phyloP scores from a whole-genome alignment of 92 coral and sea anemone species.

The Porites cylindrica region DNA sequence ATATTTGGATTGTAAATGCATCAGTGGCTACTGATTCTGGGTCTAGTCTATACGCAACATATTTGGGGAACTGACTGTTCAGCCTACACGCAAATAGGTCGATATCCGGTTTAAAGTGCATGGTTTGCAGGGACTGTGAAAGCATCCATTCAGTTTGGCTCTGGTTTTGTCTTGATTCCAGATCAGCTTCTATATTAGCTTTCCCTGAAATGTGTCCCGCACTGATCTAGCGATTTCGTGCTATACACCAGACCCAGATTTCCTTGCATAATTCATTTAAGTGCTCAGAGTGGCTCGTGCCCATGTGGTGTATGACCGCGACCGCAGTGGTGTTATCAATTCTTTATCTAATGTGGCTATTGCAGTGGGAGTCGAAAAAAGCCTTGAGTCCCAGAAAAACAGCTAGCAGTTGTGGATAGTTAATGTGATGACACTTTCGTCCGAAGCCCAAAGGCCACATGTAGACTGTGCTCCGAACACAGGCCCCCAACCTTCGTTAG shows the following conservation, averaged over 20 bases:
- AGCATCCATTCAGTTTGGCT: not conserved
- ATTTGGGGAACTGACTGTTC: constrained; percentile 1
- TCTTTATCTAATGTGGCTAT: too few species aligned
- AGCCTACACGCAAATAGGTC: constrained; percentile 22
- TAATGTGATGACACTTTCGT: too few species aligned
- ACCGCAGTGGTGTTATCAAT: constrained; percentile 60
- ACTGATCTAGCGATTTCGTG: constrained; percentile 41
- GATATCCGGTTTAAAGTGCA: not conserved
- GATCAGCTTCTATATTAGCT: constrained; percentile 34
- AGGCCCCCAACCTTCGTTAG: constrained; percentile 44
- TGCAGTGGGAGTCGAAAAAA: not conserved
- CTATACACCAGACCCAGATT: constrained; percentile 68
- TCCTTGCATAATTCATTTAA: constrained; percentile 31
- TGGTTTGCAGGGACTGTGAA: constrained; percentile 8
- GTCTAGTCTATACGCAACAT: constrained; percentile 62
- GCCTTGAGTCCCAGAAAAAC: constrained; percentile 42
- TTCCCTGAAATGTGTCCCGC: constrained; percentile 63
- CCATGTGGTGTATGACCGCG: constrained; percentile 56
- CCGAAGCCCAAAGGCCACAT: constrained; percentile 45
- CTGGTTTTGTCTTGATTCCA: constrained; percentile 28
- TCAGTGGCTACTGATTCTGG: constrained; percentile 50
- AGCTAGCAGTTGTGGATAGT: too few species aligned
- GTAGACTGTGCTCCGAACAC: constrained; percentile 17
- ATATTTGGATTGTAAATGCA: not conserved
- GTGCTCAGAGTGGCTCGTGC: constrained; percentile 57